A percentile compares a stretch with the other conserved stretches of the same genome.
These are phyloP conservation scores for Alloplasta piceator DNA, from an alignment of 2,888 invertebrate genomes.

Conservation along the genomic window DNA sequence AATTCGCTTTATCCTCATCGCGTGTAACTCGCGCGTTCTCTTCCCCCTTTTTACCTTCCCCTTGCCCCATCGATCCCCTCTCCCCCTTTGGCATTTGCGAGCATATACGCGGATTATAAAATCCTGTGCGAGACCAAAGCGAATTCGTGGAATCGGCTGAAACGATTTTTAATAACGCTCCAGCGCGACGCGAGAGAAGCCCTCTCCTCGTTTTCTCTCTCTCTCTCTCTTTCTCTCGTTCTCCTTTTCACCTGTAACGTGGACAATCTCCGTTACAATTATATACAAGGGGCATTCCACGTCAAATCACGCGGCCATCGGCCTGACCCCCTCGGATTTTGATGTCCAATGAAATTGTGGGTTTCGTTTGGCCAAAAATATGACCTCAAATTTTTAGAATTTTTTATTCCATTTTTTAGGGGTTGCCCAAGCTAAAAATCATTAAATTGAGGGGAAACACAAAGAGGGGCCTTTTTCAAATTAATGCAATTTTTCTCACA, in stretches of 20 bases:
- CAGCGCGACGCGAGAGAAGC: conserved; percentile 21
- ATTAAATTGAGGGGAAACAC: no score
- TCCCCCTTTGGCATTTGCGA: background rate
- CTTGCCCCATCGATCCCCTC: background rate
- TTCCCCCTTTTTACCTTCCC: no score
- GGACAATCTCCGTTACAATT: background rate
- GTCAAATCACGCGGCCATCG: no score
- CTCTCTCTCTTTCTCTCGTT: conserved; percentile 2
- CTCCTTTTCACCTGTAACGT: background rate
- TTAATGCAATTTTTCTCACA: no score
- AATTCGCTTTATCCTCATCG: conserved; percentile 55
- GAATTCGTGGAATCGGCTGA: conserved; percentile 58
- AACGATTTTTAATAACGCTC: conserved; percentile 63
- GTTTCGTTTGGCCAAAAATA: no score
- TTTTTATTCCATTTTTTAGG: no score
- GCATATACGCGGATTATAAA: conserved; percentile 47
- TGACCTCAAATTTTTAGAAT: no score
- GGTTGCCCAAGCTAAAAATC: no score
- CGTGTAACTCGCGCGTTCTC: conserved; percentile 38
- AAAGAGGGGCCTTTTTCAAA: no score
- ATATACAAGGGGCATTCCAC: no score
- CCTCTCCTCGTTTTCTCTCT: conserved; percentile 4
- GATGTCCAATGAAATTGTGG: no score
- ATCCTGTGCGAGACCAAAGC: conserved; percentile 44
- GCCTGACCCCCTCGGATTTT: no score